phyloP scores from a whole-genome alignment of 2,888 invertebrate species.

The Anodontia alba region DNA sequence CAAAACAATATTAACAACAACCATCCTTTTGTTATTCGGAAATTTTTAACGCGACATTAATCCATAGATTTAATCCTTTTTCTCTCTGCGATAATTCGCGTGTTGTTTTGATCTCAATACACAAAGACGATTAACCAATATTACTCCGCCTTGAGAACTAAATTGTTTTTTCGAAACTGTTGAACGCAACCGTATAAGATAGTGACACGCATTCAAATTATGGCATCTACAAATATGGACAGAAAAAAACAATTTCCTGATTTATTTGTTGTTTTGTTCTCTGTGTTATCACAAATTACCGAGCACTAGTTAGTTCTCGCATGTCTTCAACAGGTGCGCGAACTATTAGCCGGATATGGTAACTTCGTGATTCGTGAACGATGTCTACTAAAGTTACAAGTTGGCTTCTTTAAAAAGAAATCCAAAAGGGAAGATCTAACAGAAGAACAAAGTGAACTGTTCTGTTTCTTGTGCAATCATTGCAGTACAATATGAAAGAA shows the following conservation, averaged over 20 bases:
- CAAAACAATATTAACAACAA: background rate
- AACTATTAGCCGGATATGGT: constrained; percentile 16
- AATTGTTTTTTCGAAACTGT: background rate
- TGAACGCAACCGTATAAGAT: too few species aligned
- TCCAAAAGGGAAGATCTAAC: too few species aligned
- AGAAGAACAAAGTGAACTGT: too few species aligned
- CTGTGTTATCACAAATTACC: too few species aligned
- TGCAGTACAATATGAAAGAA: too few species aligned
- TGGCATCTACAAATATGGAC: too few species aligned
- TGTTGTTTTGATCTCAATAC: background rate
- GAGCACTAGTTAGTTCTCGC: background rate
- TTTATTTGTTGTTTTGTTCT: background rate
- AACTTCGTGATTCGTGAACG: background rate
- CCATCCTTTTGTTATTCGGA: background rate
- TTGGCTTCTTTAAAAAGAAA: too few species aligned
- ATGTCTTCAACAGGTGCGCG: constrained; percentile 19
- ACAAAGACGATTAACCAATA: constrained; percentile 11
- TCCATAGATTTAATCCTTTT: background rate
- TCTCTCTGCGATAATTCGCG: background rate
- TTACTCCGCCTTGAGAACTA: background rate
- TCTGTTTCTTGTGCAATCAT: too few species aligned
- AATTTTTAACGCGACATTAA: background rate
- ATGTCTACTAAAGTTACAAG: too few species aligned
- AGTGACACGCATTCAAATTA: too few species aligned
- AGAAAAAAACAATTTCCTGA: background rate